A percentile compares a stretch with the other conserved stretches of the same genome.
These are phyloP conservation scores for Passer domesticus DNA, from an alignment of 2,113 vertebrate genomes.

Conservation along the genomic window DNA sequence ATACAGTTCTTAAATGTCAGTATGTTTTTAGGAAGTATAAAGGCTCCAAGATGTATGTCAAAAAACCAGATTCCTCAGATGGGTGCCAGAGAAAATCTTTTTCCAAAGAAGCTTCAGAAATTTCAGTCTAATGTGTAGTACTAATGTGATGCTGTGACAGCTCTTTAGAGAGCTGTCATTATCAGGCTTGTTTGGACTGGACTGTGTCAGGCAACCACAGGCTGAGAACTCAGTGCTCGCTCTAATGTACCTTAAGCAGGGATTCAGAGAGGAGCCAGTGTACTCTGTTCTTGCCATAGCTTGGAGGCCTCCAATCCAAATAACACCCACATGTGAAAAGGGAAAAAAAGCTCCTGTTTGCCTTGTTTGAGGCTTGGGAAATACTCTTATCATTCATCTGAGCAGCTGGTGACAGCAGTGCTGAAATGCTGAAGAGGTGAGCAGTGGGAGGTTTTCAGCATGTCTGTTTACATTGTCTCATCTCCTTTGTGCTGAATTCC, in stretches of 20 bases:
- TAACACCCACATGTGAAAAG: not conserved
- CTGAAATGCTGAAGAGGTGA: not conserved
- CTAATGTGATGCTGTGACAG: not conserved
- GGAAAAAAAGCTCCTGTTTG: not conserved
- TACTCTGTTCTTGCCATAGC: not conserved
- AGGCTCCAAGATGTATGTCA: not conserved
- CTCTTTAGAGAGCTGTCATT: not conserved
- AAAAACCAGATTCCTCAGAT: not conserved
- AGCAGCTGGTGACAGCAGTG: not conserved
- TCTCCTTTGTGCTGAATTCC: not conserved
- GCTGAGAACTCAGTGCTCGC: not conserved
- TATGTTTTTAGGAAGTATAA: constrained; percentile 21
- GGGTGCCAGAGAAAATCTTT: not conserved
- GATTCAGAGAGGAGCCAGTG: not conserved
- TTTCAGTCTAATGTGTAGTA: not conserved
- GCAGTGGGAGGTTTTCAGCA: not conserved
- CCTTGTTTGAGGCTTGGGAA: not conserved
- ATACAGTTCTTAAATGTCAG: constrained; percentile 40
- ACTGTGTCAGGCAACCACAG: not conserved
- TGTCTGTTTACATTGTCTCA: not conserved
- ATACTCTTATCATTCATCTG: not conserved
- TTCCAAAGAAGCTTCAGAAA: not conserved
- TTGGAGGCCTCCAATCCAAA: not conserved
- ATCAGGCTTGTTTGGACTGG: not conserved
- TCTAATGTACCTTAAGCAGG: not conserved